Base-by-base conservation (phyloP, 2,797 vertebrate genomes). In the Enteromius argenteus region DNA sequence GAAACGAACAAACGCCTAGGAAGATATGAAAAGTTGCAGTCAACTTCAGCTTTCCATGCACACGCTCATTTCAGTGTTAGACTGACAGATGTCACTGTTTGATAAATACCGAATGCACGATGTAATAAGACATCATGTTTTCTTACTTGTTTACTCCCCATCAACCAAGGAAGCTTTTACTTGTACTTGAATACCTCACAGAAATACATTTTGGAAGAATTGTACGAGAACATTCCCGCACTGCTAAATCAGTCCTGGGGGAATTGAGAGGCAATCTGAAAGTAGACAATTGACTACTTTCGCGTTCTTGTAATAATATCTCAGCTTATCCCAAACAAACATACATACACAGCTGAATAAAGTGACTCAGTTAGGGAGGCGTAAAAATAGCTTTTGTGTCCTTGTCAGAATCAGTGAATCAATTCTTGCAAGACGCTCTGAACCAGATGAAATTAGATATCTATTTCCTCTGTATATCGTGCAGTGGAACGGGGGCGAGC, bases 261-360 rank as follows among this genome's bases (percentile, higher is more conserved):
- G 37, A 75, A 75, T 37, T 19, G 30, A 64, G 30, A 46, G 32
- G 32, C 64, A 39, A 49, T 39, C 44, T 68, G 19, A 68, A 67
- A 67, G 21, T 44, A 69, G 32, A 83, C 35, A 77, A 69, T 17
- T 83, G 64, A 77, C 64, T 76, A 19, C 23, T 66, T 87, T 68
- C 66, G 14, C 2, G 1, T 80, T 64, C 58, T 79, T 53, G 69
- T 90, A 92, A 91, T 74, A 64, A 81, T 88, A 91, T 92, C 89
- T 90, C 77, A 89, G 91, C 86, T 90, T 27, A 80, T 76, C 87
- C 86, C 73, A 67, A 10, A 56, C 86, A 79, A 46, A 62, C 81
- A 86, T 51, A 46, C 30, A 37, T 27, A 66, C 58, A 53, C 84
- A 80, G 17, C 39, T 74, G 86, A 89, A 83, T 81, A 78, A 88